Base-by-base conservation (phyloP, 2,888 invertebrate species). In the Anthrax anthrax region DNA sequence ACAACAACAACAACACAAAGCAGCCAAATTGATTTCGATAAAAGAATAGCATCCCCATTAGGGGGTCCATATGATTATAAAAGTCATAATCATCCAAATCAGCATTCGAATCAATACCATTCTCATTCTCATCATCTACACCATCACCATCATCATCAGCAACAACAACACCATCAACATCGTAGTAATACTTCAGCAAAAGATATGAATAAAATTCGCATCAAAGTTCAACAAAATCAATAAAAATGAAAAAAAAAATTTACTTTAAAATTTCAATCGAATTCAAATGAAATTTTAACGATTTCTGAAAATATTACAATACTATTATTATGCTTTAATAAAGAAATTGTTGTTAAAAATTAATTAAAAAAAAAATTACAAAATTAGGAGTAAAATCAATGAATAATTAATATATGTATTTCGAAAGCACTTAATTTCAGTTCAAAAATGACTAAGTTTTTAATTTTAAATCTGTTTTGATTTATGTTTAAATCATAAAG, bases 171-270 rank as follows among this genome's bases (percentile, higher is more conserved):
- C 12, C n/a, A 16, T 36, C n/a, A 36, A 2, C 16, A n/a, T 16
- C n/a, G 16, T 36, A 4, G 16, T 19, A 42, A 23, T 37, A 18
- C 27, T 4, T 36, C 37, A n/a, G 14, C 27, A 13, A 37, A 43
- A 18, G 47, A 49, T 18, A 37, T 46, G 27, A 52, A 52, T 50
- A 52, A 50, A 42, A 53, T 53, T 46, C 50, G 53, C 27, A 53
- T 53, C 36, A 50, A 52, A 48, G 44, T 53, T 32, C 50, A 52
- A 34, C 53, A 52, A 46, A 53, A 51, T 36, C 51, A 52, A 37
- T 49, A 46, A 40, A 27, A 36, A n/a, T 12, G 29, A 32, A 32
- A 5, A 29, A 29, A 23, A 8, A 23, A 23, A 23, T 23, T 23
- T 8, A 8, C 23, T 23, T 23, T 23, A 23, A 23, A 23, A 23